Conservation (phyloP, 2,888 invertebrate species). For the Dasysyrphus tricinctus region DNA sequence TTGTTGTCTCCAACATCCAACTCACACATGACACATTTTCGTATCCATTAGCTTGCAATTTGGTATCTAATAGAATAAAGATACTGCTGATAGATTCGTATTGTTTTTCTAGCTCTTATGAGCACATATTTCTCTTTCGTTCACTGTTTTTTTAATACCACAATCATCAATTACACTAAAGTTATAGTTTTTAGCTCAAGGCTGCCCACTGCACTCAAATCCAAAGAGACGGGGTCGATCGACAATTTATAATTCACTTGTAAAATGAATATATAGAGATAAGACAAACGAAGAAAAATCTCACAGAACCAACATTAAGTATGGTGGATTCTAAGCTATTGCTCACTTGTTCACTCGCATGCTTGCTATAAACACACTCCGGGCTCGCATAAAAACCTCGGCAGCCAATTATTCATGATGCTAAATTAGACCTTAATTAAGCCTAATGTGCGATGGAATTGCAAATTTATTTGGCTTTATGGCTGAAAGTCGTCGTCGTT, state of each 20-base stretch:
- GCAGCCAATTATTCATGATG: constrained; percentile 68
- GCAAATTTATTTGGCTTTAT: constrained; percentile 73
- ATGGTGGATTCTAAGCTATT: constrained; percentile 16
- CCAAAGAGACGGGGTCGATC: constrained; percentile 31
- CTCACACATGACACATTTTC: constrained; percentile 64
- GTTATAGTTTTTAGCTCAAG: constrained; percentile 63
- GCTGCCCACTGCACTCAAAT: constrained; percentile 42
- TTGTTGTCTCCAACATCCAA: constrained; percentile 4
- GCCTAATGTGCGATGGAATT: constrained; percentile 73
- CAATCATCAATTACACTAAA: constrained; percentile 65
- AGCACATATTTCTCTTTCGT: not conserved
- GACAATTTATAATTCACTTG: constrained; percentile 53
- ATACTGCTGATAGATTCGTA: constrained; percentile 48
- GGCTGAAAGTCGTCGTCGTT: constrained; percentile 1
- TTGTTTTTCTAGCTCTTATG: constrained; percentile 26
- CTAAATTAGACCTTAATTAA: constrained; percentile 75
- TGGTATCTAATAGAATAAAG: constrained; percentile 52
- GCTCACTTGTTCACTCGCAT: not conserved
- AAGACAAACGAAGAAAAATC: constrained; percentile 1
- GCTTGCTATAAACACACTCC: constrained; percentile 6
- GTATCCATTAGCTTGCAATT: constrained; percentile 47
- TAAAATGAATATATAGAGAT: constrained; percentile 33
- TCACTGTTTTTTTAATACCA: constrained; percentile 52
- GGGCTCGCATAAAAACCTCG: constrained; percentile 34
- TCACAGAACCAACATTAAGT: constrained; percentile 10